These are phyloP conservation scores for Corbicula japonica DNA, from an alignment of 2,888 invertebrate genomes.

Conservation along the genomic window DNA sequence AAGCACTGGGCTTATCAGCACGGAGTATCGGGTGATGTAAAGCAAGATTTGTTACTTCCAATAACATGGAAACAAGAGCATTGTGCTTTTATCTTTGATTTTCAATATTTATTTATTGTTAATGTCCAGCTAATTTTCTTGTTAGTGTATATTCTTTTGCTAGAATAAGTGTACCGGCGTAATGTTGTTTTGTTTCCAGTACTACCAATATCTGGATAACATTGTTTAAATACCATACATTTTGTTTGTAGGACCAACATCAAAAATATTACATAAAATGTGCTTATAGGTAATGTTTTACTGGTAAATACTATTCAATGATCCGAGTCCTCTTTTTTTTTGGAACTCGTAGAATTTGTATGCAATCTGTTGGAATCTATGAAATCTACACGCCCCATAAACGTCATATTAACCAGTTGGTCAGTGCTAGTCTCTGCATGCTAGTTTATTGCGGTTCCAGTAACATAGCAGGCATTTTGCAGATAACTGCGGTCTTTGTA, in stretches of 20 bases:
- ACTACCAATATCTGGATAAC: neutral
- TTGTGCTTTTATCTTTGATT: neutral
- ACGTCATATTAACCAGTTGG: conserved; percentile 19
- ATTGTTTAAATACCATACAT: neutral
- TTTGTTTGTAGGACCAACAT: neutral
- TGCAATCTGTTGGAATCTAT: conserved; percentile 1
- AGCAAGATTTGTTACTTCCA: neutral
- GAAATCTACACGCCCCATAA: conserved; percentile 5
- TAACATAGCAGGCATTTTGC: conserved; percentile 9
- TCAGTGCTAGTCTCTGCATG: neutral
- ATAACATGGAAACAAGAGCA: neutral
- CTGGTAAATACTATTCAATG: neutral
- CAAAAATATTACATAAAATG: neutral
- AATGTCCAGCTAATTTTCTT: too few species aligned
- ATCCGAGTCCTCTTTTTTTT: neutral
- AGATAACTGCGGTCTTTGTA: neutral
- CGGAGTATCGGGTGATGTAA: neutral
- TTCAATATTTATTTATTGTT: too few species aligned
- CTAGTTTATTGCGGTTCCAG: neutral
- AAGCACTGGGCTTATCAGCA: conserved; percentile 27
- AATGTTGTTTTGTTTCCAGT: neutral
- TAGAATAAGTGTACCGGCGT: too few species aligned
- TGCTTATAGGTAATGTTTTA: neutral
- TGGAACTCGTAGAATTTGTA: neutral
- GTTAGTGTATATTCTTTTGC: too few species aligned